Percentiles rank a stretch among this genome's conserved stretches.
These are phyloP conservation scores for Pinna nobilis DNA, from an alignment of 1,140 invertebrate genomes.

Conservation along the genomic window DNA sequence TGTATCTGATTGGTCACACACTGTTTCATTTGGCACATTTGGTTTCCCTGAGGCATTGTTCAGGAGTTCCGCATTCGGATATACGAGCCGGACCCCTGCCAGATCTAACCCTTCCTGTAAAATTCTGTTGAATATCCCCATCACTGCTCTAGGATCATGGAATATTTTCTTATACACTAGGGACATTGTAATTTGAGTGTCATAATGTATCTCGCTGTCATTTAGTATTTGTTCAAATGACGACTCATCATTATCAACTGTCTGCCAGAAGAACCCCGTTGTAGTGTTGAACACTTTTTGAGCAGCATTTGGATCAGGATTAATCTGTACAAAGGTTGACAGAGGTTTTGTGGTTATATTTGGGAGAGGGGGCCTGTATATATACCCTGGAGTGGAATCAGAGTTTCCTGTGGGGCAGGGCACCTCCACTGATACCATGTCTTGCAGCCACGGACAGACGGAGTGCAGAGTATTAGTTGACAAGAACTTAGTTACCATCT, in stretches of 20 bases:
- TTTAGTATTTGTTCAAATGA: conserved; percentile 43
- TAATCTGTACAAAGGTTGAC: conserved; percentile 69
- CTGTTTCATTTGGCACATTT: conserved; percentile 31
- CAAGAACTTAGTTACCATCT: conserved; percentile 63
- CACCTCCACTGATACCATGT: conserved; percentile 58
- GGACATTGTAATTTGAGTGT: conserved; percentile 69
- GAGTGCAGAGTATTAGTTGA: conserved; percentile 63
- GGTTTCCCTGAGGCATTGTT: conserved; percentile 40
- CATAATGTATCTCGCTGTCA: conserved; percentile 54
- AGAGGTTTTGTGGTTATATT: conserved; percentile 67
- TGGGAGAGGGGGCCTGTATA: conserved; percentile 60
- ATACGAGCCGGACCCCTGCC: conserved; percentile 59
- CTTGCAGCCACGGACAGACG: conserved; percentile 66
- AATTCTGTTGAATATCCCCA: conserved; percentile 65
- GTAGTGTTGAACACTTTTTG: conserved; percentile 61
- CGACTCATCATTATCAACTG: conserved; percentile 65
- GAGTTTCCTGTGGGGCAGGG: conserved; percentile 27
- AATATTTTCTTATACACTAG: conserved; percentile 69
- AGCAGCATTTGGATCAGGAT: conserved; percentile 57
- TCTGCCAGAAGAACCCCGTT: conserved; percentile 70
- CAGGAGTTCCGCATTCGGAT: conserved; percentile 55
- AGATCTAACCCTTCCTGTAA: conserved; percentile 65
- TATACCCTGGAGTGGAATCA: conserved; percentile 36
- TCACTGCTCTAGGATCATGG: conserved; percentile 57
- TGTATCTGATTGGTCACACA: conserved; percentile 32